These are phyloP conservation scores for Stictocephala bisonia DNA, from an alignment of 2,888 invertebrate genomes.

Conservation along the genomic window DNA sequence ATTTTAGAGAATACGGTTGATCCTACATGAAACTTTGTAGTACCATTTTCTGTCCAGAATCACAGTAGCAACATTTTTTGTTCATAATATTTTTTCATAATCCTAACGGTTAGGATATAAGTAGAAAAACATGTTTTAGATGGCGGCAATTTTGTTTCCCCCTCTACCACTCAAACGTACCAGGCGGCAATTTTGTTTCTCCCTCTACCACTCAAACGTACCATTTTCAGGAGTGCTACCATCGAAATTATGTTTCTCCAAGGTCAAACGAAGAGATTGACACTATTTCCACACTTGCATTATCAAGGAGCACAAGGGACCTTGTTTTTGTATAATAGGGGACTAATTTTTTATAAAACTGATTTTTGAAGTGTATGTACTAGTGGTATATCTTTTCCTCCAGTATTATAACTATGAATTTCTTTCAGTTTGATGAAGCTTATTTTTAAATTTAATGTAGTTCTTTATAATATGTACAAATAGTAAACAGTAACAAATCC, in stretches of 20 bases:
- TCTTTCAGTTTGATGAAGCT: too few relatives aligned
- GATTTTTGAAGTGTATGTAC: too few relatives aligned
- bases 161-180: conserved; percentile 1
- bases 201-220: background rate
- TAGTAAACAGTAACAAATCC: too few relatives aligned
- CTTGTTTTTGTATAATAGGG: background rate
- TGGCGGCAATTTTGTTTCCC: conserved; percentile 22
- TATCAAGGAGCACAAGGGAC: background rate
- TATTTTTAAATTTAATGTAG: too few relatives aligned
- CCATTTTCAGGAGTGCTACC: conserved; percentile 23
- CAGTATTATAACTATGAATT: too few relatives aligned
- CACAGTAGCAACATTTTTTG: background rate
- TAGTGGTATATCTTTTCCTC: too few relatives aligned
- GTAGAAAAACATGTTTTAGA: conserved; percentile 5
- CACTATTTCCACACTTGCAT: conserved; percentile 16
- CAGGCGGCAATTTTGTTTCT: conserved; percentile 28
- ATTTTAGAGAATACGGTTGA: too few relatives aligned
- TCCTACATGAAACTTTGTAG: too few relatives aligned
- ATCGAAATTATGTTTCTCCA: conserved; percentile 1
- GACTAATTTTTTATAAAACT: too few relatives aligned
- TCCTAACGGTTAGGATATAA: conserved; percentile 14
- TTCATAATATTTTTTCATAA: background rate
- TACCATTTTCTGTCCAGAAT: too few relatives aligned
- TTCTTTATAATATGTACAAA: too few relatives aligned
- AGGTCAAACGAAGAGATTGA: conserved; percentile 30